Percentiles rank a stretch among this genome's conserved stretches.
Evolutionary conservation across 2,797 vertebrate species (phyloP).

Genomic region (Micromesistius poutassou): DNA sequence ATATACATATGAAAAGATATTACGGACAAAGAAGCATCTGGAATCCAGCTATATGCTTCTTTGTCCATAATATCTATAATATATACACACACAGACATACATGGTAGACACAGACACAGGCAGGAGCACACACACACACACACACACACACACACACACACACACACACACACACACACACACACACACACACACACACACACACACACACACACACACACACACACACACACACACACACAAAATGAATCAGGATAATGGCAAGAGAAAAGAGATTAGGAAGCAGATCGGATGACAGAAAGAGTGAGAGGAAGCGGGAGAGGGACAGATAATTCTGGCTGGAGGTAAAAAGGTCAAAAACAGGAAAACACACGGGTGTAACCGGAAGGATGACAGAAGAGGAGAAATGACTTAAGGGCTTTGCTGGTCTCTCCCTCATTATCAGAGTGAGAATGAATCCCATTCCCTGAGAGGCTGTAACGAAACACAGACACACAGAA

Average conservation of each 20-base stretch:
- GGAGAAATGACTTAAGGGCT: constrained; percentile 78
- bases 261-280: neutral
- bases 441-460: constrained; percentile 78
- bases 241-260: neutral
- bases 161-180: neutral
- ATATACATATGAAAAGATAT: neutral
- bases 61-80: no score
- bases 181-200: neutral
- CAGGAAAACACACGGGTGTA: constrained; percentile 47
- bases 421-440: constrained; percentile 79
- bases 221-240: neutral
- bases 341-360: constrained; percentile 29
- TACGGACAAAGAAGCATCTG: neutral
- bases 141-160: no score
- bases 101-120: no score
- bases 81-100: no score
- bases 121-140: neutral
- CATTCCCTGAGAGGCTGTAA: constrained; percentile 70
- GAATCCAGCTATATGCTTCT: no score
- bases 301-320: constrained; percentile 22
- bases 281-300: constrained; percentile 9
- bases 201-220: no score
- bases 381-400: constrained; percentile 64
- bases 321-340: constrained; percentile 33
- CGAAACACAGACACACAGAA: neutral